Conservation (phyloP, 1,140 invertebrate genomes). For the Telenomus remus region DNA sequence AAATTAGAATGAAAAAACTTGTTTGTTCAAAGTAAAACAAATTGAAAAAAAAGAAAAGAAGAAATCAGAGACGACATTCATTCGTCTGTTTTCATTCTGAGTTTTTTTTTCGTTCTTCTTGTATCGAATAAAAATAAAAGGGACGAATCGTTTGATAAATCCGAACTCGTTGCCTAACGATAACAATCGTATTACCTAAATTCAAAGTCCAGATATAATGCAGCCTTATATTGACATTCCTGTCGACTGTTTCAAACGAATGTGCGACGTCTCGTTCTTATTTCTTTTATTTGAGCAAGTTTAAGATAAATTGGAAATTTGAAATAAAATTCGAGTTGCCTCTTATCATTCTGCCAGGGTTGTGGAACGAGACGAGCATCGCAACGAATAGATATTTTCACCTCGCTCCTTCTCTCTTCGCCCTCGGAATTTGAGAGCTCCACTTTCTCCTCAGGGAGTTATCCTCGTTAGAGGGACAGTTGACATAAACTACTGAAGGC, state of each 20-base stretch:
- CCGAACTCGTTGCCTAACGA: too few species aligned
- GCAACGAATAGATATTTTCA: slow-evolving; percentile 55
- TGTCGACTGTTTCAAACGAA: slow-evolving; percentile 19
- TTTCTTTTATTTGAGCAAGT: slow-evolving; percentile 50
- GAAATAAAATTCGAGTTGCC: slow-evolving; percentile 50
- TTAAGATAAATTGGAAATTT: slow-evolving; percentile 53
- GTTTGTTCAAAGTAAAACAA: slow-evolving; percentile 9
- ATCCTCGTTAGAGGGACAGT: slow-evolving; percentile 59
- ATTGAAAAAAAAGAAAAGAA: neutral
- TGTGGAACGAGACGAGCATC: slow-evolving; percentile 55
- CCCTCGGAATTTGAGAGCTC: slow-evolving; percentile 51
- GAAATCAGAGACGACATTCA: too few species aligned
- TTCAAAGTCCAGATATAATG: slow-evolving; percentile 32
- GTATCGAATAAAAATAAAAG: too few species aligned
- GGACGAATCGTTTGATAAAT: too few species aligned
- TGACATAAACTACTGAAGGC: slow-evolving; percentile 50
- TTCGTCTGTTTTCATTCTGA: too few species aligned
- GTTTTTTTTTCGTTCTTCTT: too few species aligned
- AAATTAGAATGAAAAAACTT: too few species aligned
- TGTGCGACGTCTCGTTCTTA: slow-evolving; percentile 39
- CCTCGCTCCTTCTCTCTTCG: slow-evolving; percentile 46
- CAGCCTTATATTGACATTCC: slow-evolving; percentile 4
- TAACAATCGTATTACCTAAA: neutral
- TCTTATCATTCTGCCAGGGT: slow-evolving; percentile 53
- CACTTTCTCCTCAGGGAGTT: slow-evolving; percentile 51